A percentile compares a stretch with the other conserved stretches of the same genome.
These are phyloP conservation scores for Rhabdornis inornatus DNA, from an alignment of 2,113 vertebrate species.

Conservation along the genomic window DNA sequence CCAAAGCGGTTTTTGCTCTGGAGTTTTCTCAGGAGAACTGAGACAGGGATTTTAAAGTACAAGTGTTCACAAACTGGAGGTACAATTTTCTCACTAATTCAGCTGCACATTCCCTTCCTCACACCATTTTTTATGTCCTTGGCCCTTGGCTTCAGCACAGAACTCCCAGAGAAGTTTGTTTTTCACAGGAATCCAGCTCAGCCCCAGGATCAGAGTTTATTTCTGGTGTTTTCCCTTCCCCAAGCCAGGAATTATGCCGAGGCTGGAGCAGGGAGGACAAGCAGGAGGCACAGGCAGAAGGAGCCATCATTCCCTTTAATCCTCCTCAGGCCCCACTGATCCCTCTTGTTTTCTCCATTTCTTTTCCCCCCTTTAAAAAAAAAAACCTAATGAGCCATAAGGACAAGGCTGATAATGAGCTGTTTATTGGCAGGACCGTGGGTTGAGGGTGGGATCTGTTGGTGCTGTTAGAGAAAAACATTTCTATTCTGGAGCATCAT, in stretches of 20 bases:
- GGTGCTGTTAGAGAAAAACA: not conserved
- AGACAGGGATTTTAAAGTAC: not conserved
- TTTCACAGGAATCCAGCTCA: not conserved
- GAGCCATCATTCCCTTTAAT: not conserved
- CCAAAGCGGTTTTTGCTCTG: not conserved
- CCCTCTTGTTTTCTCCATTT: not conserved
- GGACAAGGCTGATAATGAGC: constrained; percentile 12
- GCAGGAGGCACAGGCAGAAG: not conserved
- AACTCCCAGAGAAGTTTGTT: not conserved
- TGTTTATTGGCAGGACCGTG: not conserved
- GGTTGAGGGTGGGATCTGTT: not conserved
- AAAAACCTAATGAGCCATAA: constrained; percentile 16
- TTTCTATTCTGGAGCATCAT: not conserved
- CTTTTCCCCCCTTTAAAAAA: not conserved
- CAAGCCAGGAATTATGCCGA: not conserved
- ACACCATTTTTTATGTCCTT: not conserved
- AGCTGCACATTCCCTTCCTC: not conserved
- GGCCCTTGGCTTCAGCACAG: not conserved
- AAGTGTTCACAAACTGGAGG: accelerated
- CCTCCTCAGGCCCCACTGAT: not conserved
- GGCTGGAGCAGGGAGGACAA: not conserved
- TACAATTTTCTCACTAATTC: too few species aligned
- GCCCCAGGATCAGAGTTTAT: not conserved
- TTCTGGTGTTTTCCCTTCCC: not conserved
- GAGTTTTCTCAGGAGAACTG: not conserved